Evolutionary conservation across 1,140 invertebrate species (phyloP), one percentile per base, ranked within the genome.

Genomic region (Pygmarrhopalites habei): DNA sequence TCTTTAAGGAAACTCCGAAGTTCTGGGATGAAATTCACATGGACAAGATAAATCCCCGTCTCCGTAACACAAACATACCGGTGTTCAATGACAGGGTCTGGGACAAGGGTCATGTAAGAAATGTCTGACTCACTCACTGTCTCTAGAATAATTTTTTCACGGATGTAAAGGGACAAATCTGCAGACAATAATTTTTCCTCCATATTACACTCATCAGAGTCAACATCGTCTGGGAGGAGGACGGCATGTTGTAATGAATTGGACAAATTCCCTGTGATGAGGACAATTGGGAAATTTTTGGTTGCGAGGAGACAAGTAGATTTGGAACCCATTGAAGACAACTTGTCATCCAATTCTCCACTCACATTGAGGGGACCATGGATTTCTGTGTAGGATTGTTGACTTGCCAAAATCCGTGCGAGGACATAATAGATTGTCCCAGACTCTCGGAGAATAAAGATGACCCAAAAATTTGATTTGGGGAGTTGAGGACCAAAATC

Each of bases 401-500:
- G 46, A 17, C 29, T 43, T 15, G 32, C 51, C 29, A 67, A 63
- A 43, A 52, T 41, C 43, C 59, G 57, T 3, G 63, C 25, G 3
- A 64, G 63, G 15, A 58, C 17, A 41, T 62, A 64, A 14, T 55
- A 58, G n/a, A 68, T 44, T 12, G 4, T 21, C 23, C 66, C 66
- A 23, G 51, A 51, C 26, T 51, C 49, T 21, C 49, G 43, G 15
- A 68, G 19, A 5, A 61, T 1, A 41, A 65, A 65, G 14, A 68
- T n/a, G 1, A 35, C 43, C 58, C 35, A 52, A 32, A 26, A 59
- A 2, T 46, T 43, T 1, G 46, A 60, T 35, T 60, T 59, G 0
- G 30, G 44, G 10, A 61, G 41, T 12, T 44, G 28, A 29, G 62
- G 66, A 2, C 66, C 66, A 59, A 64, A 62, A 47, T 68, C 66